Evolutionary conservation across 2,888 invertebrate genomes (phyloP).

Genomic region (Sycophila texana): DNA sequence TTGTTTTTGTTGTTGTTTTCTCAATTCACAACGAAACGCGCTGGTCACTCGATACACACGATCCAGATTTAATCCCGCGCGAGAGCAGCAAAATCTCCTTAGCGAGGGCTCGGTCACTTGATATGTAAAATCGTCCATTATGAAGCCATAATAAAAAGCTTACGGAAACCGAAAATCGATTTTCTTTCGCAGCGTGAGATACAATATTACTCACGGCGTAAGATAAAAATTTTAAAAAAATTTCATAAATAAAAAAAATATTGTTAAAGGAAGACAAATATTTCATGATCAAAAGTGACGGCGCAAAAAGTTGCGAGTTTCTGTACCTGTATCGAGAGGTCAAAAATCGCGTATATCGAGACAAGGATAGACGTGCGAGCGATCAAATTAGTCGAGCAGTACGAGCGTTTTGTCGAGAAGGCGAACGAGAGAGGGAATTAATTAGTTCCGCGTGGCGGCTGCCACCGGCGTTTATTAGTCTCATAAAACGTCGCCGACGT

Average conservation of each 20-base stretch:
- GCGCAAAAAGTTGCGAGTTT: too few species aligned
- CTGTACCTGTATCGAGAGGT: too few species aligned
- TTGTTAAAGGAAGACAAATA: too few species aligned
- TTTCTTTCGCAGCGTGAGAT: too few species aligned
- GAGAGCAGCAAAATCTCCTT: constrained; percentile 21
- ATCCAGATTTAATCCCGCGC: constrained; percentile 4
- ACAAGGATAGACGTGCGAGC: background rate
- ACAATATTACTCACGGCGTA: too few species aligned
- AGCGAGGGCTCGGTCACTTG: background rate
- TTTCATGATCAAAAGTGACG: too few species aligned
- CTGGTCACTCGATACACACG: background rate
- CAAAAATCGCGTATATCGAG: constrained; percentile 10
- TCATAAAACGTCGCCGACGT: constrained; percentile 44
- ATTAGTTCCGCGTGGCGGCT: constrained; percentile 52
- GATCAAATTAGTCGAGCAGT: background rate
- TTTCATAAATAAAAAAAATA: too few species aligned
- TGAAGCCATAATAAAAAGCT: constrained; percentile 17
- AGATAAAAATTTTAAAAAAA: too few species aligned
- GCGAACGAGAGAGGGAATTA: background rate
- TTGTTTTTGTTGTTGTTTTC: too few species aligned
- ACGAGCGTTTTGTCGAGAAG: background rate
- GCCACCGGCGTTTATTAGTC: constrained; percentile 53
- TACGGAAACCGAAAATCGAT: background rate
- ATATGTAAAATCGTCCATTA: constrained; percentile 5
- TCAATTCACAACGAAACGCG: background rate